Evolutionary conservation across 2,888 invertebrate genomes (phyloP), one percentile per base, ranked within the genome.

Genomic region (Mellilla xanthometata): DNA sequence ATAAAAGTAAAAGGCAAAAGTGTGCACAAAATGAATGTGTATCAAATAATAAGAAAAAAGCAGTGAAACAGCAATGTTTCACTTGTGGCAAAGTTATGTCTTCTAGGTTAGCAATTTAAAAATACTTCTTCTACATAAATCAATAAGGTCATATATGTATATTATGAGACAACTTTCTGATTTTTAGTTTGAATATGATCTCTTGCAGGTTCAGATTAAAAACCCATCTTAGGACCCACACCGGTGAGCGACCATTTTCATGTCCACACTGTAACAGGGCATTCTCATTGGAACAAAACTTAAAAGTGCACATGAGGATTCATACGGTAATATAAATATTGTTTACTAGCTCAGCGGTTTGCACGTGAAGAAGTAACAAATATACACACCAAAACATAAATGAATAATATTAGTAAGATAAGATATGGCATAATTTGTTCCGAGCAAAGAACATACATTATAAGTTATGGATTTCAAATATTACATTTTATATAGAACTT

Each of bases 21-120:
- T 36, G 24, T 43, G 19, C 5, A n/a, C 4, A 41, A 31, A 36
- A 43, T 31, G 41, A 23, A 40, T 9, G 31, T n/a, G 6, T 23
- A 33, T 9, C 7, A n/a, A 67, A 53, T 24, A 44, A 36, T 23
- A 51, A 47, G 28, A 66, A 58, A 41, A 65, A 65, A 42, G 60
- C 58, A 13, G 62, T 49, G 12, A 79, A 77, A 52, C 78, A 81
- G 36, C 90, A 90, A 65, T 90, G 90, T 56, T 82, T 75, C 52
- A 84, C 77, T 22, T 90, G 90, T 72, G 90, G 90, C n/a, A 90
- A 88, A 76, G 76, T 90, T 13, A 82, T 90, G 81, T 88, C 89
- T 12, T 89, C 90, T 9, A 80, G 81, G 90, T 87, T 68, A 55
- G 56, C 54, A 28, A 26, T 24, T 19, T 19, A 19, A 19, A 1